Base-by-base conservation (phyloP, 1,140 invertebrate genomes). In the Microplitis mediator region DNA sequence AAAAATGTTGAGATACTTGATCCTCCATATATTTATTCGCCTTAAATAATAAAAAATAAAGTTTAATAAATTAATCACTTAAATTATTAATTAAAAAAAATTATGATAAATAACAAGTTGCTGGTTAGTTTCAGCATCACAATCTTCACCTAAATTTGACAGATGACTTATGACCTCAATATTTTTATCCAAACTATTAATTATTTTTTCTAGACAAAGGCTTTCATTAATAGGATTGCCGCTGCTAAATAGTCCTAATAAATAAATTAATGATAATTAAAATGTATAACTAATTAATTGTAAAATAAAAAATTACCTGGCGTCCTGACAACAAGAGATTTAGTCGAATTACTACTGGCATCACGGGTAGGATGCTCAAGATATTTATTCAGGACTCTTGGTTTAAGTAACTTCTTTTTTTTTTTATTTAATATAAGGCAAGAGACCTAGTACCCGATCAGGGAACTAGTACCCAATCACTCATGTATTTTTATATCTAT, bases 1-100 rank as follows among this genome's bases (percentile, higher is more conserved):
- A 92, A 87, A 96, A 98, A 85, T 98, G 97, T 8, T 93, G 92
- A 0, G 95, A 93, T 76, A 92, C 90, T 80, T 92, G 96, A 85
- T 98, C 95, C 72, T 92, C 90, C 90, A 98, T 91, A 85, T 97
- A 92, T 81, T 93, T 93, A 31, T 88, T 88, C 60, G 93, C 90
- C 92, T 94, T 78, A 74, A 89, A 88, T 58, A 77, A 73, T 75
- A 73, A 74, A 81, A 77, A 71, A 76, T 65, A 67, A 34, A 6
- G 32, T 50, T 60, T 58, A 23, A 3, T 39, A 74, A 14, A 16
- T 71, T 66, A 66, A 34, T 11, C 36, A 63, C 45, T 32, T 60
- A 31, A 61, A 69, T 52, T 52, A 60, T 51, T 34, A 56, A 39
- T 9, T 45, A 62, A 74, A 61, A 16, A 11, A 45, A n/a, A 73